Evolutionary conservation across 1,140 invertebrate species (phyloP).

Genomic region (Mamestra configurata): DNA sequence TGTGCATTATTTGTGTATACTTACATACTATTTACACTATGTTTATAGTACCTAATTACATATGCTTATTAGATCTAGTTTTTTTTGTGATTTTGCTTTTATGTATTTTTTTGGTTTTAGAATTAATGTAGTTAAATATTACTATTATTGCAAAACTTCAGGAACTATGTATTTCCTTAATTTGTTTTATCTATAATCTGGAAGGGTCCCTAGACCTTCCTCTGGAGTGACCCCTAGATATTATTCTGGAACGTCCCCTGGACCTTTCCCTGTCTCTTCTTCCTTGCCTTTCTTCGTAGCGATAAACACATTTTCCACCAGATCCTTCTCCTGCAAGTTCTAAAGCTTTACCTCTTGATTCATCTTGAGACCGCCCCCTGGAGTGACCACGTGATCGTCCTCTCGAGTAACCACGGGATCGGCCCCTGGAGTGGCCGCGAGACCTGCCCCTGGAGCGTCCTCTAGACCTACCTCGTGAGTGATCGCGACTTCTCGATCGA

Average conservation of each 20-base stretch:
- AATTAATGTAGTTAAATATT: too few relatives aligned
- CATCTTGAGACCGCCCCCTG: constrained; percentile 27
- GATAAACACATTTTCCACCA: neutral
- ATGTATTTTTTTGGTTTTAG: too few relatives aligned
- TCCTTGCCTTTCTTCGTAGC: neutral
- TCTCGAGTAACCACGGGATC: neutral
- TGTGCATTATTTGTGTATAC: too few relatives aligned
- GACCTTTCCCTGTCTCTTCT: constrained; percentile 40
- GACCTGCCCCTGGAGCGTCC: constrained; percentile 29
- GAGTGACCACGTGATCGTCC: constrained; percentile 16
- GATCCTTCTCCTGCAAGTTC: constrained; percentile 18
- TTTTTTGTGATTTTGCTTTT: too few relatives aligned
- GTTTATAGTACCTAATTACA: too few relatives aligned
- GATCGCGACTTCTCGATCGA: constrained; percentile 1
- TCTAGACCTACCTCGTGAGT: constrained; percentile 34
- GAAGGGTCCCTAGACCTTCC: constrained; percentile 39
- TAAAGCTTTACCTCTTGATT: neutral
- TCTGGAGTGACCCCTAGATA: constrained; percentile 47
- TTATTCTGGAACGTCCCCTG: constrained; percentile 40
- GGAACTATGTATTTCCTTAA: neutral
- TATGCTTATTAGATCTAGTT: too few relatives aligned
- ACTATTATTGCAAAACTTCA: too few relatives aligned
- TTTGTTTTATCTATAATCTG: neutral
- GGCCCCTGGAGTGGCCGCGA: neutral
- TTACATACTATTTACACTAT: too few relatives aligned